phyloP scores from a whole-genome alignment of 2,113 vertebrate species.

The Python bivittatus region DNA sequence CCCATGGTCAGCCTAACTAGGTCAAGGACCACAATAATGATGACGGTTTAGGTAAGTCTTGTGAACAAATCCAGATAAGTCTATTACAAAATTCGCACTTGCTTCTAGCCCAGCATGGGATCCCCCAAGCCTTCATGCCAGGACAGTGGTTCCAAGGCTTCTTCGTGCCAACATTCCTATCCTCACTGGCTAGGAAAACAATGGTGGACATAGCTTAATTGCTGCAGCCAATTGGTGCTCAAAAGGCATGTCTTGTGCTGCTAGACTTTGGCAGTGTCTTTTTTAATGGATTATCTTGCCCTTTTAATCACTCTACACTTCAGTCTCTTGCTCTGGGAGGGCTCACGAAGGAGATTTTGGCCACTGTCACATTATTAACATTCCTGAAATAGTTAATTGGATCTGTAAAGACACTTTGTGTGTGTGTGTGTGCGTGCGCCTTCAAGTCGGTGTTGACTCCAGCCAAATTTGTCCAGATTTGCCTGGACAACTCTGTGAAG shows the following conservation, averaged over 20 bases:
- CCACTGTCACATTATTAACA: not conserved
- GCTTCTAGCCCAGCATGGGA: not conserved
- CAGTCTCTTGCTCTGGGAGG: not conserved
- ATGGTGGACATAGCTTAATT: not conserved
- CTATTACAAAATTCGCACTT: not conserved
- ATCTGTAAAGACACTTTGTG: not conserved
- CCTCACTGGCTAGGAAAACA: not conserved
- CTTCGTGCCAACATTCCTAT: not conserved
- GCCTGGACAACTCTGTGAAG: not conserved
- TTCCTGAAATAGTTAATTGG: not conserved
- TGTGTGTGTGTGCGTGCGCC: not conserved
- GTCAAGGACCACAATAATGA: not conserved
- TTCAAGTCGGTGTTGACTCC: not conserved
- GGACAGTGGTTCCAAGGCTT: not conserved
- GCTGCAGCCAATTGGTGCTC: not conserved
- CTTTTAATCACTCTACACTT: not conserved
- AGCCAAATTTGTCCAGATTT: too few species aligned
- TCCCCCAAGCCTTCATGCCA: not conserved
- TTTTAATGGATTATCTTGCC: not conserved
- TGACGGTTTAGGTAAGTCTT: not conserved
- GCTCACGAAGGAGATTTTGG: not conserved
- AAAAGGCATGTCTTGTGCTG: not conserved
- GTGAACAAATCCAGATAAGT: not conserved
- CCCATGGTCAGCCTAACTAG: not conserved
- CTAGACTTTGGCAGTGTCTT: not conserved